Conservation (phyloP, 2,113 vertebrate species). For the Albula glossodonta region DNA sequence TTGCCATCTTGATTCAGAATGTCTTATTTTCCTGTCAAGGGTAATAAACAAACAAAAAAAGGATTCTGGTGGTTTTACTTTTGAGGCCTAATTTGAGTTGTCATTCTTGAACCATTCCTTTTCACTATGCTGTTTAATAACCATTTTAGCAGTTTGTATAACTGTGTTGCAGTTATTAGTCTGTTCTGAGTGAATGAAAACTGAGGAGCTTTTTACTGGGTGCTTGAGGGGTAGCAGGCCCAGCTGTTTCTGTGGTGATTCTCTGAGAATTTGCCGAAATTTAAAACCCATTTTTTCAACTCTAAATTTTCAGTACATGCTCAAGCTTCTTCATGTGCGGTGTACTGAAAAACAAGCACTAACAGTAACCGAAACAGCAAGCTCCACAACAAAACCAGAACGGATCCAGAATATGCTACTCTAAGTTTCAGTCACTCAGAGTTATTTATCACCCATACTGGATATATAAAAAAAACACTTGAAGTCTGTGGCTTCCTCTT, state of each 20-base stretch:
- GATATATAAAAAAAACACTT: too few relatives aligned
- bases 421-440: background rate
- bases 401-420: background rate
- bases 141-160: background rate
- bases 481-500: too few relatives aligned
- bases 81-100: background rate
- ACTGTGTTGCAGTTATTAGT: background rate
- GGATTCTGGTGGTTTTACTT: background rate
- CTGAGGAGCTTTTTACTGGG: background rate
- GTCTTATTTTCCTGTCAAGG: slow-evolving; percentile 3
- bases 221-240: background rate
- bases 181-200: background rate
- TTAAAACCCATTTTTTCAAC: too few relatives aligned
- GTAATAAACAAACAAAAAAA: background rate
- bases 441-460: too few relatives aligned
- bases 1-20: background rate
- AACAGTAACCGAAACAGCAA: background rate
- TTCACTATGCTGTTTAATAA: background rate
- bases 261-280: too few relatives aligned
- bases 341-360: too few relatives aligned
- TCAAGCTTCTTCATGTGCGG: too few relatives aligned
- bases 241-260: too few relatives aligned
- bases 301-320: too few relatives aligned
- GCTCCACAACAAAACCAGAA: background rate
- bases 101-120: background rate